Conservation (phyloP, 2,888 invertebrate species). For the Neoitamus cyanurus region DNA sequence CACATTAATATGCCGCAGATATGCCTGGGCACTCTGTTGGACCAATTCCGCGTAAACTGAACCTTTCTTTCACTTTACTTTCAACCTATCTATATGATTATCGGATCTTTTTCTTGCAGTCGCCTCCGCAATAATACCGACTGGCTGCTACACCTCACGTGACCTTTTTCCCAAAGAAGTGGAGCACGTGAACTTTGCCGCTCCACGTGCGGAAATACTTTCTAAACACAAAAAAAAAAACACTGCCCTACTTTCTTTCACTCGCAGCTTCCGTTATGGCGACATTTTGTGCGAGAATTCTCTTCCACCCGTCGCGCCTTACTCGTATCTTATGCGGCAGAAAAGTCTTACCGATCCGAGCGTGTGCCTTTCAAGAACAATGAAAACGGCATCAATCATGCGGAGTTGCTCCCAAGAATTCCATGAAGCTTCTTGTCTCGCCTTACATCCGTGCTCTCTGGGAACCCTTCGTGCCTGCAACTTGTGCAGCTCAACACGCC, state of each 20-base stretch:
- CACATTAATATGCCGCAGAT: no score
- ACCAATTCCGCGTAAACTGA: no score
- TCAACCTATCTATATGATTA: no score
- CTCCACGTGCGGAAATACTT: neutral
- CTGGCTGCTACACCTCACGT: no score
- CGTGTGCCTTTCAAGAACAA: constrained; percentile 1
- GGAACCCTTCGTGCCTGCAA: neutral
- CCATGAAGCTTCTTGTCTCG: neutral
- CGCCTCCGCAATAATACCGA: no score
- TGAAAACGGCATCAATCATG: neutral
- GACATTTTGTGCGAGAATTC: neutral
- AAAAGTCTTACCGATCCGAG: neutral
- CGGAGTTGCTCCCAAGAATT: neutral
- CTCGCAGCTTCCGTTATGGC: neutral
- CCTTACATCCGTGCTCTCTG: neutral
- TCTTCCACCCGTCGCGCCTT: neutral
- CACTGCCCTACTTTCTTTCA: neutral
- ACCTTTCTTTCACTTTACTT: no score
- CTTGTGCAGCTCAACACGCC: neutral
- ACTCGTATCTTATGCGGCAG: neutral
- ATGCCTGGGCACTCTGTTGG: no score
- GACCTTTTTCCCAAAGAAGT: neutral
- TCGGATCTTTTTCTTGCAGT: no score
- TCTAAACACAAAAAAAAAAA: neutral
- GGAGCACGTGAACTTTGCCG: neutral